Percentiles rank a stretch among this genome's conserved stretches.
Conservation (phyloP, 1,140 invertebrate genomes). For the Hydropsyche tenuis region DNA sequence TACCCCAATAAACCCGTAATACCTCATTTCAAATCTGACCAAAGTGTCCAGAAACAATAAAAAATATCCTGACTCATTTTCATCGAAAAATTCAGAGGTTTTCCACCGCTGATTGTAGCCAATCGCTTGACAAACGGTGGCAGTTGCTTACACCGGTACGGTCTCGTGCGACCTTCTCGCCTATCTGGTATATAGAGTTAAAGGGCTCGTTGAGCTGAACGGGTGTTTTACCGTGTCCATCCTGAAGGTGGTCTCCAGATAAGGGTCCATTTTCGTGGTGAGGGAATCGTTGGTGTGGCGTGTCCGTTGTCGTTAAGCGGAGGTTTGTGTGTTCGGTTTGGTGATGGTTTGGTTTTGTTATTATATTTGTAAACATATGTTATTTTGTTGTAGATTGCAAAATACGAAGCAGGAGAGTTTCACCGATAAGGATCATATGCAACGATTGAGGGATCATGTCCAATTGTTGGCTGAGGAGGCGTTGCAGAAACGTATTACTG, state of each 20-base stretch:
- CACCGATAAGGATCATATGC: constrained; percentile 68
- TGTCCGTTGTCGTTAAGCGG: background rate
- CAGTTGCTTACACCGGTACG: constrained; percentile 26
- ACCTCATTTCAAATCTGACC: too few species aligned
- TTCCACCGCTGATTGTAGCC: constrained; percentile 15
- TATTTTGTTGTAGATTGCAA: background rate
- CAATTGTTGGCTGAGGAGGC: constrained; percentile 67
- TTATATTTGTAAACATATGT: too few species aligned
- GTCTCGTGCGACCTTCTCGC: constrained; percentile 31
- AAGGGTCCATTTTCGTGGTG: background rate
- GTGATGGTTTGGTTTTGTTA: background rate
- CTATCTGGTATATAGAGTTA: constrained; percentile 30
- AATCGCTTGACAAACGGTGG: constrained; percentile 36
- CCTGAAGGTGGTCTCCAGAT: background rate
- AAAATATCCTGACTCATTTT: too few species aligned
- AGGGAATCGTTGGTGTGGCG: background rate
- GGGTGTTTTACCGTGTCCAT: constrained; percentile 50
- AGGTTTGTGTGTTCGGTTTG: too few species aligned
- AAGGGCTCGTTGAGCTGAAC: constrained; percentile 50
- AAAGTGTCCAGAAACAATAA: too few species aligned
- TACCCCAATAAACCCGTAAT: too few species aligned
- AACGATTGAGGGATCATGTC: constrained; percentile 66
- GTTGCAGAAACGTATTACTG: constrained; percentile 67
- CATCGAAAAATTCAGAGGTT: background rate
- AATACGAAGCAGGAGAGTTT: constrained; percentile 70